These are phyloP conservation scores for Melanerpes formicivorus DNA, from an alignment of 2,113 vertebrate species.

Conservation along the genomic window DNA sequence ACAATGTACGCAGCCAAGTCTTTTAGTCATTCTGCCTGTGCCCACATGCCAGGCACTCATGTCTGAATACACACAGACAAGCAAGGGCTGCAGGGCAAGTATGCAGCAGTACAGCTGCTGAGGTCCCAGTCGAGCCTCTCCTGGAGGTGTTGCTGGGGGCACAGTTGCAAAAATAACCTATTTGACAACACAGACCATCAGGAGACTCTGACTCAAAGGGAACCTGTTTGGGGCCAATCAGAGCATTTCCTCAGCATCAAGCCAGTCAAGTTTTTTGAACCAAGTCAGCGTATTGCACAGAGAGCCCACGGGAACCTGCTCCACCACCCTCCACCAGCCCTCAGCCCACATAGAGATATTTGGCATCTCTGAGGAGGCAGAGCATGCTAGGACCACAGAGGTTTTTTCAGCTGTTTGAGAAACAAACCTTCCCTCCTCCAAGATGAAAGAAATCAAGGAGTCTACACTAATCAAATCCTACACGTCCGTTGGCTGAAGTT, in stretches of 20 bases:
- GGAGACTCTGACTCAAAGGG: conserved; percentile 49
- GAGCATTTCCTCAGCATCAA: conserved; percentile 35
- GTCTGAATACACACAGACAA: conserved; percentile 38
- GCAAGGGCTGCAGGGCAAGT: conserved; percentile 35
- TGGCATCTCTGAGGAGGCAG: conserved; percentile 45
- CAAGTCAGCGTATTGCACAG: neutral
- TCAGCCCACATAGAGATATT: conserved; percentile 10
- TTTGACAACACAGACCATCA: conserved; percentile 20
- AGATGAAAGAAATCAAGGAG: conserved; percentile 85
- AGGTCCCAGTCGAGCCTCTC: neutral
- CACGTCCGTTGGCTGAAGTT: conserved; percentile 83
- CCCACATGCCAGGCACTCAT: conserved; percentile 39
- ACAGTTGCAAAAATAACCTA: conserved; percentile 51
- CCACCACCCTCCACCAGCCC: conserved; percentile 12
- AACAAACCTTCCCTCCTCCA: conserved; percentile 78
- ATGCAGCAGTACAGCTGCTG: conserved; percentile 5
- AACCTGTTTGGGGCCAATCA: conserved; percentile 1
- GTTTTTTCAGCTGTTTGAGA: conserved; percentile 74
- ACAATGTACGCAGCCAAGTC: neutral
- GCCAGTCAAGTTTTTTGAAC: neutral
- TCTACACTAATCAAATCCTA: conserved; percentile 82
- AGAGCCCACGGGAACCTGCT: neutral
- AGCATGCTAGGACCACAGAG: conserved; percentile 60
- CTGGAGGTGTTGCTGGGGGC: conserved; percentile 33
- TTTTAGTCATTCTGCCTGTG: conserved; percentile 37